These are phyloP conservation scores for Tricholaema leucomelas DNA, from an alignment of 2,113 vertebrate species.

Conservation along the genomic window DNA sequence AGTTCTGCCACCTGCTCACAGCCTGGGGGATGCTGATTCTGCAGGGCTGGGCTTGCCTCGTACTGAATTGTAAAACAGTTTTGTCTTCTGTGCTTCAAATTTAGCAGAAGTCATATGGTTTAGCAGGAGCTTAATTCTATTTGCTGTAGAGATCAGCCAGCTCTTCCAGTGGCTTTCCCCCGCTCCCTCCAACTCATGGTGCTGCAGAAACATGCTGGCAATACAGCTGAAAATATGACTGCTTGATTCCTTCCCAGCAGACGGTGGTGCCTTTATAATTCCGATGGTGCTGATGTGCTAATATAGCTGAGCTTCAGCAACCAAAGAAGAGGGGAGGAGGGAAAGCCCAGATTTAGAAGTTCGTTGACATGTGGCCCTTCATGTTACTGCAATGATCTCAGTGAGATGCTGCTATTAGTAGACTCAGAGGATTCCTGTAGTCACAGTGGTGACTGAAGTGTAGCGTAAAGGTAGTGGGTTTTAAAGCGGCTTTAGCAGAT, in stretches of 20 bases:
- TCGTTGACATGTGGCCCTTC: not conserved
- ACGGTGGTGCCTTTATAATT: not conserved
- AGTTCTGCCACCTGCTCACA: not conserved
- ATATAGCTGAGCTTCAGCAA: not conserved
- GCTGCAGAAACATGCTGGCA: not conserved
- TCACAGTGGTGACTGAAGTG: not conserved
- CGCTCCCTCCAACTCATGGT: rapidly evolving
- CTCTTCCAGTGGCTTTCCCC: not conserved
- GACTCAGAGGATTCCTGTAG: not conserved
- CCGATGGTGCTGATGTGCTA: not conserved
- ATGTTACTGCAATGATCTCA: not conserved
- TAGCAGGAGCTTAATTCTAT: slow-evolving; percentile 8
- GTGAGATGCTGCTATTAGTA: not conserved
- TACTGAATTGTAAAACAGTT: not conserved
- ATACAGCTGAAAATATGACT: not conserved
- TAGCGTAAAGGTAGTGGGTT: rapidly evolving
- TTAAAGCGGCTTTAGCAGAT: not conserved
- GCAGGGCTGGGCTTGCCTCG: not conserved
- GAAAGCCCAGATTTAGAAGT: slow-evolving; percentile 13
- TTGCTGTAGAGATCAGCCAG: not conserved
- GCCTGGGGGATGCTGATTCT: not conserved
- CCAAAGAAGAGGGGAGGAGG: not conserved
- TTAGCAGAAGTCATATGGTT: not conserved
- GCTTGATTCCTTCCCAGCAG: not conserved
- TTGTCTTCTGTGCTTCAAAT: not conserved